A percentile compares a stretch with the other conserved stretches of the same genome.
Evolutionary conservation across 2,888 invertebrate species (phyloP).

Genomic region (Calliphora vomitoria): DNA sequence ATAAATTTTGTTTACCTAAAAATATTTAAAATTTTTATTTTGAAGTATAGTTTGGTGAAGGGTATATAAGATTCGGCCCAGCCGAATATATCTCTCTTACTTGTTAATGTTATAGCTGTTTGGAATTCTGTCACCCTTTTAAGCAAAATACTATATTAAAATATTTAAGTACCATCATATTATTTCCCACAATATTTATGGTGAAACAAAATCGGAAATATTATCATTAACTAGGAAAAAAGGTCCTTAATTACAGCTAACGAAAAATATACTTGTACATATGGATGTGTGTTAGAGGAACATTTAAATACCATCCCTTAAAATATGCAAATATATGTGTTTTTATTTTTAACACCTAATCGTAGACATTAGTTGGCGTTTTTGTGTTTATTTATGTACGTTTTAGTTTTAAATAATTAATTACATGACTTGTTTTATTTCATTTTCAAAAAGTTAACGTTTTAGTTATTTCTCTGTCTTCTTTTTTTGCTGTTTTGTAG

Average conservation of each 20-base stretch:
- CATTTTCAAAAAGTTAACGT: neutral
- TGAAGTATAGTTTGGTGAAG: too few species aligned
- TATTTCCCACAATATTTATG: too few species aligned
- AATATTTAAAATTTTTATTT: too few species aligned
- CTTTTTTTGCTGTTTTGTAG: neutral
- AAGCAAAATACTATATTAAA: too few species aligned
- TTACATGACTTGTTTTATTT: conserved; percentile 37
- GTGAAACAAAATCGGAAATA: too few species aligned
- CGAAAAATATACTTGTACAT: neutral
- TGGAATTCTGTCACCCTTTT: too few species aligned
- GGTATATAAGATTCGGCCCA: too few species aligned
- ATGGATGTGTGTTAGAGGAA: neutral
- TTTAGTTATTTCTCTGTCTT: neutral
- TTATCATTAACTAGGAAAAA: neutral
- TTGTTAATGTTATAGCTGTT: too few species aligned
- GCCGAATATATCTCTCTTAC: too few species aligned
- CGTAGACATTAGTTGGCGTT: conserved; percentile 22
- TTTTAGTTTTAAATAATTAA: conserved; percentile 52
- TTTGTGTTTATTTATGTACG: neutral
- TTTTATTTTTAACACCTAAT: conserved; percentile 37
- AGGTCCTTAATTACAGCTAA: neutral
- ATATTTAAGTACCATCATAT: too few species aligned
- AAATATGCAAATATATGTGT: neutral
- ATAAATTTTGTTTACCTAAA: too few species aligned
- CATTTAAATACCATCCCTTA: conserved; percentile 21